Base-by-base conservation (phyloP, 1,140 invertebrate species). In the Phocides pigmalion region DNA sequence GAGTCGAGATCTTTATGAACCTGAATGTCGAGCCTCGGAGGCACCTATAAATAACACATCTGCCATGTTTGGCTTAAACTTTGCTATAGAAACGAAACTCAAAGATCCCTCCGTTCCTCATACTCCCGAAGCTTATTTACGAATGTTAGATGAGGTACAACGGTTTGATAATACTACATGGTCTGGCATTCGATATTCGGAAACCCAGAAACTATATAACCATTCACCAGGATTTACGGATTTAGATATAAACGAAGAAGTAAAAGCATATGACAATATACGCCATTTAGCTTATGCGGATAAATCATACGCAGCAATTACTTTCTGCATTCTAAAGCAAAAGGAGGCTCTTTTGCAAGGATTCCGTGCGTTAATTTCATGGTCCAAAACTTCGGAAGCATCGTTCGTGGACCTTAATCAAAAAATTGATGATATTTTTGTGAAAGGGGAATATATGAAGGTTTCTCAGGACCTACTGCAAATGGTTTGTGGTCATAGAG, bases 181-280 rank as follows among this genome's bases (percentile, higher is more conserved):
- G 74, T 62, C 35, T 28, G 66, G 72, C 11, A 56, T 77, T 32
- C 46, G 67, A 15, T 77, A 74, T 22, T 22, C 66, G 22, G 74
- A 74, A 12, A 54, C 46, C 0, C 66, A 74, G 44, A 77, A 74
- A 49, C 28, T 58, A 32, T 74, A 74, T 32, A 70, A 66, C 46
- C 53, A 61, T 39, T 50, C 46, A 0, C 68, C 71, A 0, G 74
- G 71, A 16, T 73, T 70, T 20, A 51, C 25, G n/a, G 70, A 76
- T 8, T 46, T 76, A 1, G 63, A 71, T 42, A 25, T 39, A 8
- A 74, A 74, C 46, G 64, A 71, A 8, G 68, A 68, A 44, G 35
- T 68, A n/a, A 68, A 56, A 22, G 9, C 28, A 12, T 68, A 58
- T 54, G 62, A 68, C 16, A 15, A 25, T 8, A 19, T 35, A 42